phyloP scores from a whole-genome alignment of 2,888 invertebrate genomes.

The Trissonchulus sp. region DNA sequence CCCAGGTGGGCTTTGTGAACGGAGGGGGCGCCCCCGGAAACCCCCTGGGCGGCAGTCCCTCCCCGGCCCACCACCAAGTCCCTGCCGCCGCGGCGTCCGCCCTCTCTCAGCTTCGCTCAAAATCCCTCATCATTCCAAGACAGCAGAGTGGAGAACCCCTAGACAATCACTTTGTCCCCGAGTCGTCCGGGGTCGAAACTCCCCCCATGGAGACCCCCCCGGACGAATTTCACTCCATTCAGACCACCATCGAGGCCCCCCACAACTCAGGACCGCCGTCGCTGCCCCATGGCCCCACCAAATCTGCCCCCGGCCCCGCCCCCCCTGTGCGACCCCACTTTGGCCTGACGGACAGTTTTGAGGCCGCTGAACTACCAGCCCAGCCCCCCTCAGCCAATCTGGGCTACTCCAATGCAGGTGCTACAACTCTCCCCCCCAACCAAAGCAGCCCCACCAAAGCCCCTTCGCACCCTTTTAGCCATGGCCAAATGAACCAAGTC shows the following conservation, averaged over 20 bases:
- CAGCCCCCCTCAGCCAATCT: not conserved
- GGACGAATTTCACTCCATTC: not conserved
- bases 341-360: constrained; percentile 28
- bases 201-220: constrained; percentile 24
- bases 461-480: too few relatives aligned
- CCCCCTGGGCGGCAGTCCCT: too few relatives aligned
- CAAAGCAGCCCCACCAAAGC: not conserved
- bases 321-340: not conserved
- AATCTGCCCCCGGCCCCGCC: too few relatives aligned
- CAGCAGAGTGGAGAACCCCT: not conserved
- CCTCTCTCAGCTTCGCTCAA: not conserved
- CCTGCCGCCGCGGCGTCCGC: not conserved
- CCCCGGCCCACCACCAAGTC: too few relatives aligned
- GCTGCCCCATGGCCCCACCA: constrained; percentile 44
- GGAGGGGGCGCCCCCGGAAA: too few relatives aligned
- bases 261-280: constrained; percentile 22
- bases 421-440: not conserved
- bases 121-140: not conserved
- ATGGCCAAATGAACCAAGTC: not conserved
- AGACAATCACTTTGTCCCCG: not conserved
- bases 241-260: constrained; percentile 19
- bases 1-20: too few relatives aligned
- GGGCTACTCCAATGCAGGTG: too few relatives aligned
- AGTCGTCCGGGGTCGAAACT: not conserved
- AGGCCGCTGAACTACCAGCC: not conserved